A percentile compares a stretch with the other conserved stretches of the same genome.
phyloP scores from a whole-genome alignment of 2,113 vertebrate species.

The Hippocampus guttulatus region DNA sequence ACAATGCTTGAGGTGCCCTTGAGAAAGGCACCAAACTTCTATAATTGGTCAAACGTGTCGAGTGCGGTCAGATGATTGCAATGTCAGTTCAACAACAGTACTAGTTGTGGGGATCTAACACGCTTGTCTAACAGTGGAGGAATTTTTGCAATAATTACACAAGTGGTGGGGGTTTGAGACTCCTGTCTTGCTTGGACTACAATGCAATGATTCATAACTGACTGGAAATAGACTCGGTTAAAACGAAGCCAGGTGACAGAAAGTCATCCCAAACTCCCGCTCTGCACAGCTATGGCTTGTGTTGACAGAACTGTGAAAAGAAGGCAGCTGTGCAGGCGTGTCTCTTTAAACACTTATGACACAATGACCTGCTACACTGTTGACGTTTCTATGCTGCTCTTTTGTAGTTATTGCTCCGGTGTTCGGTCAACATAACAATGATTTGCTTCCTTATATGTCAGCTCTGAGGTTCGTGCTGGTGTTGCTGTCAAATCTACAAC shows the following conservation, averaged over 20 bases:
- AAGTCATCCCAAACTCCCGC: constrained; percentile 22
- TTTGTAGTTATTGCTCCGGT: constrained; percentile 48
- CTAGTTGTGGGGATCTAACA: not conserved
- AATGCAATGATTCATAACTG: constrained; percentile 9
- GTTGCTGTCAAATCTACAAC: constrained; percentile 12
- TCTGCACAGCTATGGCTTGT: constrained; percentile 3
- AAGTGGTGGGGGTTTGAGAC: not conserved
- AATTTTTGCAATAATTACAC: not conserved
- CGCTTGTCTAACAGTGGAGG: not conserved
- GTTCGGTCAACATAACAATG: constrained; percentile 36
- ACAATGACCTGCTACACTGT: constrained; percentile 43
- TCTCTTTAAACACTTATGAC: constrained; percentile 52
- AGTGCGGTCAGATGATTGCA: not conserved
- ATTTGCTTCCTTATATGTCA: constrained; percentile 49
- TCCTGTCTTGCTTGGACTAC: not conserved
- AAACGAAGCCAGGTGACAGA: constrained; percentile 26
- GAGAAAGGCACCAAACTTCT: not conserved
- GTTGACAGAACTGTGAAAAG: constrained; percentile 47
- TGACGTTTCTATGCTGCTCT: constrained; percentile 44
- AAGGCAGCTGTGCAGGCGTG: constrained; percentile 51
- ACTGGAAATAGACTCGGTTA: constrained; percentile 13
- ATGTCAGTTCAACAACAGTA: not conserved
- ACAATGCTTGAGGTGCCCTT: not conserved
- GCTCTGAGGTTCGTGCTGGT: constrained; percentile 27
- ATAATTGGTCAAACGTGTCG: not conserved